Evolutionary conservation across 2,888 invertebrate species (phyloP).

Genomic region (Ceriagrion tenellum): DNA sequence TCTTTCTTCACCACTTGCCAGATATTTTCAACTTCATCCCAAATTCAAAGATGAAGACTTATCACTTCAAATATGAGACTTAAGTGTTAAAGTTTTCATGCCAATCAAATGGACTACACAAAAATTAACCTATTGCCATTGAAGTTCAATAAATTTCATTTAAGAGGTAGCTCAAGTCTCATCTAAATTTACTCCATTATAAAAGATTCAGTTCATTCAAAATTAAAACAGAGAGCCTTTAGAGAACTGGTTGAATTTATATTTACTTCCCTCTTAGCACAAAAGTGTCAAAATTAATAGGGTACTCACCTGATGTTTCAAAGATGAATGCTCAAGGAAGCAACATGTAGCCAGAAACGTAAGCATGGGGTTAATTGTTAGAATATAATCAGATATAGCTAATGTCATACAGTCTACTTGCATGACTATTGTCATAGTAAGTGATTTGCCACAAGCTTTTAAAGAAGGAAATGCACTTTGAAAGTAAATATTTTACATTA

Average conservation of each 20-base stretch:
- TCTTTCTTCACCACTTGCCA: background rate
- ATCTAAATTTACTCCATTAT: background rate
- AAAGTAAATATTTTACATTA: background rate
- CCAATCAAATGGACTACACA: background rate
- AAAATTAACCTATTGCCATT: background rate
- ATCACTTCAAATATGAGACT: background rate
- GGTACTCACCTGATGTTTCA: slow-evolving; percentile 43
- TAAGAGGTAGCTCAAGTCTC: background rate
- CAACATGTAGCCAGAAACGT: slow-evolving; percentile 35
- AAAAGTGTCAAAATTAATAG: background rate
- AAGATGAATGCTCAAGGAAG: slow-evolving; percentile 39
- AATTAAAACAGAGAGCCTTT: background rate
- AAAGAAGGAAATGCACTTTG: slow-evolving; percentile 48
- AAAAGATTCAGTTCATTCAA: background rate
- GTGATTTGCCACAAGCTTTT: slow-evolving; percentile 42
- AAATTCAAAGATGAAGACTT: background rate
- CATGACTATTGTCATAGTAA: slow-evolving; percentile 20
- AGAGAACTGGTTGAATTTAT: background rate
- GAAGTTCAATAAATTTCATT: background rate
- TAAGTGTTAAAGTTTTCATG: background rate
- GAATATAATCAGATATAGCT: slow-evolving; percentile 5
- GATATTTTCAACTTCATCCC: background rate
- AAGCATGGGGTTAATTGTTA: slow-evolving; percentile 33
- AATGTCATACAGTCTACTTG: slow-evolving; percentile 33
- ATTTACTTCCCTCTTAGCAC: background rate